Percentiles rank a stretch among this genome's conserved stretches.
Conservation (phyloP, 2,888 invertebrate genomes). For the Liodrosophila aerea region DNA sequence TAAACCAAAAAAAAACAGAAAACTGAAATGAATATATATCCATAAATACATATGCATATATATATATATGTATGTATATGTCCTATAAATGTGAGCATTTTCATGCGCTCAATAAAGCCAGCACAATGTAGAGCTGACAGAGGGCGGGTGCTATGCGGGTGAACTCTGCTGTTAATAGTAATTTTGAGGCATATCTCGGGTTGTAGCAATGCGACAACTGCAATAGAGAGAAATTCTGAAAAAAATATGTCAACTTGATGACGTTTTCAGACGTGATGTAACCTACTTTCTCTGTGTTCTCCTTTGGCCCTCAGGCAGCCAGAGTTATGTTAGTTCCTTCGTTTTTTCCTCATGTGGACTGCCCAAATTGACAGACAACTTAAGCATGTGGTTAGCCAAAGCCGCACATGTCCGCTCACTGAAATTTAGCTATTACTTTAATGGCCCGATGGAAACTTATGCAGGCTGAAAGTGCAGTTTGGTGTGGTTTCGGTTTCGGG, state of each 20-base stretch:
- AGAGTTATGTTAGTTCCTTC: too few relatives aligned
- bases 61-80: too few relatives aligned
- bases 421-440: conserved; percentile 50
- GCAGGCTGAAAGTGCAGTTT: conserved; percentile 54
- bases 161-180: conserved; percentile 52
- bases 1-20: conserved; percentile 10
- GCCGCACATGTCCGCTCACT: conserved; percentile 24
- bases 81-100: conserved; percentile 42
- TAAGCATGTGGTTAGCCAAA: conserved; percentile 28
- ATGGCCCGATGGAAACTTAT: conserved; percentile 42
- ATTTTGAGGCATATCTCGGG: conserved; percentile 62
- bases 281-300: conserved; percentile 33
- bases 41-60: background rate
- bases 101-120: conserved; percentile 59
- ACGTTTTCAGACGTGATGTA: conserved; percentile 43
- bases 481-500: conserved; percentile 37
- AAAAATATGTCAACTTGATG: conserved; percentile 63
- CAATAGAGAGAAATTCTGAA: conserved; percentile 37
- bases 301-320: background rate
- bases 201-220: conserved; percentile 32
- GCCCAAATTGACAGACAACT: conserved; percentile 43
- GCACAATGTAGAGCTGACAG: conserved; percentile 15
- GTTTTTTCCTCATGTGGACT: too few relatives aligned
- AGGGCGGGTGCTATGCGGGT: background rate
- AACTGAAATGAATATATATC: conserved; percentile 12